These are phyloP conservation scores for Oceanodroma leucorhoa DNA, from an alignment of 2,797 vertebrate genomes.

Conservation along the genomic window DNA sequence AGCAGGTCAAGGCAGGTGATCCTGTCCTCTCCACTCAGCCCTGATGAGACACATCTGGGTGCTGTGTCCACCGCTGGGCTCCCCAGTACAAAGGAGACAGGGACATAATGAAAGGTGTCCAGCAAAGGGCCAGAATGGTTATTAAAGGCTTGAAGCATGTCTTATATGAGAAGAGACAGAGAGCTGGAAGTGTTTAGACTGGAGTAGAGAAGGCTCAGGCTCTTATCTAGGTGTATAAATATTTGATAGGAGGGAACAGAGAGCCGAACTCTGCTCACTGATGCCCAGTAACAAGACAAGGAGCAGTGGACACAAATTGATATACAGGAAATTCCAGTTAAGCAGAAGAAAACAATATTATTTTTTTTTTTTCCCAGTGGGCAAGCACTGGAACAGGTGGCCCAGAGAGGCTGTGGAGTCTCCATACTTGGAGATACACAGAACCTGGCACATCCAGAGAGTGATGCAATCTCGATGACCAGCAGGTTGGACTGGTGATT, in stretches of 20 bases:
- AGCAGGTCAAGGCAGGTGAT: not conserved
- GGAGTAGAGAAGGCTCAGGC: not conserved
- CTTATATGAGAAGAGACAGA: not conserved
- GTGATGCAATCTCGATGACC: not conserved
- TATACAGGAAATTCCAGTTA: not conserved
- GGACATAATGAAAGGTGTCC: not conserved
- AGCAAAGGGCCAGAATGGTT: not conserved
- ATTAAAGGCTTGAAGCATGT: not conserved
- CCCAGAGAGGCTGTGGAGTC: not conserved
- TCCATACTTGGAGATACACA: not conserved
- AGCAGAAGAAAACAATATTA: accelerated
- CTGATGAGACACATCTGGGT: not conserved
- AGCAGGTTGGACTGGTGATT: not conserved
- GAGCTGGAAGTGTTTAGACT: not conserved
- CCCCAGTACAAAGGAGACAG: not conserved
- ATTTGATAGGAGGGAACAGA: accelerated
- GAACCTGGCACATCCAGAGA: not conserved
- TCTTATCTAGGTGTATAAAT: not conserved
- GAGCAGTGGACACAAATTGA: not conserved
- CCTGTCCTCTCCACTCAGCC: not conserved
- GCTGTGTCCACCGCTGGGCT: not conserved
- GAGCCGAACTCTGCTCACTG: not conserved
- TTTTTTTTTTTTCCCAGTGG: accelerated
- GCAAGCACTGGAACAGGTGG: not conserved
- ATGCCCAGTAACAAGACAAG: not conserved